These are phyloP conservation scores for Ptiloglossa arizonensis DNA, from an alignment of 1,140 invertebrate species.

Conservation along the genomic window DNA sequence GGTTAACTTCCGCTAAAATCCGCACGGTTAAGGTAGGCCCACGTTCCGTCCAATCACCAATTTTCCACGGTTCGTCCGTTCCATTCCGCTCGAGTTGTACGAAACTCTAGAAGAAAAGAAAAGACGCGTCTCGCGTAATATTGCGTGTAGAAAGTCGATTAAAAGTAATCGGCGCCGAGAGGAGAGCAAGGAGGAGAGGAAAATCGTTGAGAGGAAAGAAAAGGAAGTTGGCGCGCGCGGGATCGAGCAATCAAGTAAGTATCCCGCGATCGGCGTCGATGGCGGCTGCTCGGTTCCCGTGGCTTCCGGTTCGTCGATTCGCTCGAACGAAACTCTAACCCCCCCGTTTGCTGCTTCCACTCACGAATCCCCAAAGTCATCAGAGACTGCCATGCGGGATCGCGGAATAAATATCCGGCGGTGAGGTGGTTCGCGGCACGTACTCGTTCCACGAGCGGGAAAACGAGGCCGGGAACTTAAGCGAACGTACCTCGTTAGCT, in stretches of 20 bases:
- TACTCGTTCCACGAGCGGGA: slow-evolving; percentile 43
- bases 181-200: background rate
- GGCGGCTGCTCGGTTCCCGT: slow-evolving; percentile 28
- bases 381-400: slow-evolving; percentile 54
- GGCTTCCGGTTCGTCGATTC: slow-evolving; percentile 53
- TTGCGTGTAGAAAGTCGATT: too few relatives aligned
- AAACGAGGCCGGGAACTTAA: slow-evolving; percentile 55
- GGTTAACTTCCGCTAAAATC: too few relatives aligned
- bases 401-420: slow-evolving; percentile 63
- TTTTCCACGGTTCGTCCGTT: too few relatives aligned
- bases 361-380: slow-evolving; percentile 65
- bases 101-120: too few relatives aligned
- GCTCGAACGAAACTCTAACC: slow-evolving; percentile 19
- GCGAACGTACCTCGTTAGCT: slow-evolving; percentile 63
- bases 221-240: background rate
- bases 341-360: slow-evolving; percentile 56
- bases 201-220: background rate
- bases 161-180: background rate
- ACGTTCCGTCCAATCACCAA: too few relatives aligned
- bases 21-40: too few relatives aligned
- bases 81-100: too few relatives aligned
- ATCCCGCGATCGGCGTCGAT: slow-evolving; percentile 49
- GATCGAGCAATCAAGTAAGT: slow-evolving; percentile 43
- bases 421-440: slow-evolving; percentile 66
- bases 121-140: too few relatives aligned